Evolutionary conservation across 2,797 vertebrate species (phyloP).

Genomic region (Gallirallus australis): DNA sequence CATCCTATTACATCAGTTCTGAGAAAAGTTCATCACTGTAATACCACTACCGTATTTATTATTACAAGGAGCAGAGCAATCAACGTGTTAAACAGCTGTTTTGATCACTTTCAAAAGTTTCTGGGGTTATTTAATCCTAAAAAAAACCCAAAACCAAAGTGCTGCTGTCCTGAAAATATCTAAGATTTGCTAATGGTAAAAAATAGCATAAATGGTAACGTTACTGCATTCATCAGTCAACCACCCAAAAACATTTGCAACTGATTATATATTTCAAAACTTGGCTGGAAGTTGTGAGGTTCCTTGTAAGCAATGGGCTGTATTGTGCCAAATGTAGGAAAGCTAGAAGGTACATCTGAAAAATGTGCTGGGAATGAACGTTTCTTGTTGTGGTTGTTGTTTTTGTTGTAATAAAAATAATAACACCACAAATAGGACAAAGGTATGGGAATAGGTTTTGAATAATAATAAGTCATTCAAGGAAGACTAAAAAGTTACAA

Average conservation of each 20-base stretch:
- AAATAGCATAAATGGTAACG: constrained; percentile 66
- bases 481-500: background rate
- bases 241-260: constrained; percentile 81
- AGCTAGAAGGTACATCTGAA: constrained; percentile 56
- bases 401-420: background rate
- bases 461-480: background rate
- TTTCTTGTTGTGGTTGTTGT: background rate
- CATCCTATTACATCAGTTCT: background rate
- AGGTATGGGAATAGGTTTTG: background rate
- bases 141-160: background rate
- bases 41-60: background rate
- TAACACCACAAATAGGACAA: background rate
- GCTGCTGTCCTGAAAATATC: constrained; percentile 41
- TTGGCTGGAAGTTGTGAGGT: constrained; percentile 56
- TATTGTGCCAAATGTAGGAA: constrained; percentile 42
- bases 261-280: constrained; percentile 71
- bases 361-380: constrained; percentile 5
- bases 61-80: background rate
- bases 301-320: constrained; percentile 41
- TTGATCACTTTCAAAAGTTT: constrained; percentile 10
- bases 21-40: background rate
- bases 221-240: constrained; percentile 71
- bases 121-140: background rate
- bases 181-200: constrained; percentile 62
- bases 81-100: background rate